Evolutionary conservation across 2,113 vertebrate species (phyloP), one percentile per base, ranked within the genome.

Genomic region (Albula goreensis): DNA sequence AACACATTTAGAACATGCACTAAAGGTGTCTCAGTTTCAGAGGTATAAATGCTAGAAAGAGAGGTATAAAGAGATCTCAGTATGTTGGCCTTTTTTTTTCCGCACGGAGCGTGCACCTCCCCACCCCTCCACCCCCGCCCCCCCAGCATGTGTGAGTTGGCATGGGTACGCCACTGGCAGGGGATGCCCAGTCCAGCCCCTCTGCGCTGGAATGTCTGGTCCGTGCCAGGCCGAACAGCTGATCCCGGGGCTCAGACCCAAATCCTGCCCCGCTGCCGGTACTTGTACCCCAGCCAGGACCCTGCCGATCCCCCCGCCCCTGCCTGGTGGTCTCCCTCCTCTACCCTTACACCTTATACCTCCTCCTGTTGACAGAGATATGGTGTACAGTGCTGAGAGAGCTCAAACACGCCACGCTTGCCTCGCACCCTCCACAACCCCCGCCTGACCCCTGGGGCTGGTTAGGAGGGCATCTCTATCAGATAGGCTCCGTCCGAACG

Each of bases 391-490:
- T 41, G 31, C 31, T 41, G 31, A 41, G 31, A 41, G 31, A 41
- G 31, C 31, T 41, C 31, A 41, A 41, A 41, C 31, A 41, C 31
- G 31, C 1, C 31, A 41, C 31, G 31, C 31, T 41, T 1, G 31
- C 31, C 31, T 41, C 31, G 31, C 31, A 41, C 31, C 31, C 31
- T 41, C 31, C 31, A 41, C 31, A 41, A 63, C 60, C 12, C 11
- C 12, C 60, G 4, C 63, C 4, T 6, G 19, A 91, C 90, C 91
- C 91, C 91, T 41, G 31, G 31, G 84, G 85, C 86, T 87, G 93
- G 93, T 91, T 92, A 95, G 92, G 89, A 91, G 91, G 91, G 94
- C 87, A 89, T 86, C 86, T 91, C 93, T 92, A 83, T 88, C 88
- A 92, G 92, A 92, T 41, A 41, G 31, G 31, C 31, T 41, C 31